phyloP scores from a whole-genome alignment of 2,888 invertebrate species.

The Diplazon laetatorius region DNA sequence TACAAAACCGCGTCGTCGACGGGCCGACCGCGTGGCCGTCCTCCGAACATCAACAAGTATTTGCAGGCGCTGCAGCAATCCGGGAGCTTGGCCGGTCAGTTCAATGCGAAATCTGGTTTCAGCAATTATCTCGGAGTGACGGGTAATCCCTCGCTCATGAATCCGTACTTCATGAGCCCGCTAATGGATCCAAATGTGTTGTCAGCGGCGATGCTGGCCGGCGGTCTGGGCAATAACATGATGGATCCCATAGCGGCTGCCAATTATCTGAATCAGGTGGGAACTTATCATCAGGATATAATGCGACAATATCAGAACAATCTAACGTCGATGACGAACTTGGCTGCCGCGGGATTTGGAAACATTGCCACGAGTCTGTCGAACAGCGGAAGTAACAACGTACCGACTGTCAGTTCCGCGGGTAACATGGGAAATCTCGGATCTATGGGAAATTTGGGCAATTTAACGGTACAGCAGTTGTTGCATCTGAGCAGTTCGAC shows the following conservation, averaged over 20 bases:
- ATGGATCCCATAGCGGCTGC: conserved; percentile 75
- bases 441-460: conserved; percentile 66
- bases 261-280: conserved; percentile 78
- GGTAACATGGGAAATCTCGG: conserved; percentile 63
- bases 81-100: conserved; percentile 71
- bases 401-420: conserved; percentile 67
- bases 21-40: conserved; percentile 83
- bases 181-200: conserved; percentile 76
- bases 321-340: conserved; percentile 71
- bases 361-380: conserved; percentile 66
- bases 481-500: conserved; percentile 72
- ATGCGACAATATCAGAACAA: conserved; percentile 77
- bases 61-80: conserved; percentile 71
- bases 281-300: conserved; percentile 76
- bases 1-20: conserved; percentile 75
- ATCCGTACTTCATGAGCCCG: conserved; percentile 78
- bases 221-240: conserved; percentile 72
- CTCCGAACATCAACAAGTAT: conserved; percentile 82
- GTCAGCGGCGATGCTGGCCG: conserved; percentile 74
- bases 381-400: conserved; percentile 67
- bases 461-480: conserved; percentile 72
- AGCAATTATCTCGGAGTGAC: conserved; percentile 71
- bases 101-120: conserved; percentile 71
- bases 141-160: conserved; percentile 72
- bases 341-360: conserved; percentile 69